Conservation (phyloP, 1,140 invertebrate genomes). For the Cherax destructor region DNA sequence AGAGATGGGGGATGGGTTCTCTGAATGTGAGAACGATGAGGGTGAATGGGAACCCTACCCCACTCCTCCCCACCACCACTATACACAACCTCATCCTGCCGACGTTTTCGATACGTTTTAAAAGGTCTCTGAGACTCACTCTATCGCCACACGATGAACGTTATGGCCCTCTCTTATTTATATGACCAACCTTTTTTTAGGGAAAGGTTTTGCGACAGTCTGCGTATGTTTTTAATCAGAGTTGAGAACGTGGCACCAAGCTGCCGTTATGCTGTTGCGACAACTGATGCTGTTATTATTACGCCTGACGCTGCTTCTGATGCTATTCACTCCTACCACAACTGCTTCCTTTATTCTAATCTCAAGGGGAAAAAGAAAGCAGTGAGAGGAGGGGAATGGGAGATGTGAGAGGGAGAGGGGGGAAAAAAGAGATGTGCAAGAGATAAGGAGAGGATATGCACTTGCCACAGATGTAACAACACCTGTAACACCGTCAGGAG, state of each 20-base stretch:
- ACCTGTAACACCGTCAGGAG: too few species aligned
- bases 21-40: slow-evolving; percentile 31
- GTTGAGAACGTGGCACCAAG: too few species aligned
- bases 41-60: slow-evolving; percentile 1
- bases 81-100: not conserved
- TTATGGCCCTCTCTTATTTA: slow-evolving; percentile 25
- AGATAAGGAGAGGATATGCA: not conserved
- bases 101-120: slow-evolving; percentile 24
- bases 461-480: too few species aligned
- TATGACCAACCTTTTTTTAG: not conserved
- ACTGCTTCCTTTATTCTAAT: too few species aligned
- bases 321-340: too few species aligned
- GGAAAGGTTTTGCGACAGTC: too few species aligned
- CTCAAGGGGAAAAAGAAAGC: not conserved
- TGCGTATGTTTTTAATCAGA: not conserved
- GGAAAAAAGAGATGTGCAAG: not conserved
- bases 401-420: not conserved
- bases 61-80: not conserved
- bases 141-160: slow-evolving; percentile 13
- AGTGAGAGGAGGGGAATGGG: not conserved
- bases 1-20: slow-evolving; percentile 30
- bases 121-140: not conserved
- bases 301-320: too few species aligned
- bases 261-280: too few species aligned
- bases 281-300: too few species aligned